phyloP scores from a whole-genome alignment of 2,888 invertebrate species.

The Myopa tessellatipennis region DNA sequence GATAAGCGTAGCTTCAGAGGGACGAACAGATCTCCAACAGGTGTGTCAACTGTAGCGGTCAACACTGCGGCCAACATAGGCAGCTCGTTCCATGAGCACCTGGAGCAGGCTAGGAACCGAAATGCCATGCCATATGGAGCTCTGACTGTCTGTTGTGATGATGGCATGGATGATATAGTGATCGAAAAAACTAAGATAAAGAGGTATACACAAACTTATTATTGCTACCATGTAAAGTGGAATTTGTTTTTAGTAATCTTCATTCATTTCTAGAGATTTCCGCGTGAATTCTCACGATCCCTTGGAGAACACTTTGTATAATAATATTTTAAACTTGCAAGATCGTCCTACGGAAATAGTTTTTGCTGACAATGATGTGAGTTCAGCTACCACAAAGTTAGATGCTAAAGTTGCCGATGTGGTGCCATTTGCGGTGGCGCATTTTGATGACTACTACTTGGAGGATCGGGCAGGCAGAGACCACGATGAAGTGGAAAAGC shows the following conservation, averaged over 20 bases:
- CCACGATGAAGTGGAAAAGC: constrained; percentile 49
- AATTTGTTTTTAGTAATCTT: neutral
- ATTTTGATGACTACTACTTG: constrained; percentile 54
- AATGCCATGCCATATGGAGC: neutral
- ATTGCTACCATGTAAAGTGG: neutral
- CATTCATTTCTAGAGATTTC: constrained; percentile 21
- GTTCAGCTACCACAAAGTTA: neutral
- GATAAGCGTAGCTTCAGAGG: constrained; percentile 39
- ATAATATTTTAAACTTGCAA: constrained; percentile 13
- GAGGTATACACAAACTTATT: neutral
- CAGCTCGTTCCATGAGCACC: no score
- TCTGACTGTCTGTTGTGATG: neutral
- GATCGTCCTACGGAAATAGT: neutral
- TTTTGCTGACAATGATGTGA: neutral
- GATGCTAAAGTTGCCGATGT: neutral
- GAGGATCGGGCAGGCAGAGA: constrained; percentile 53
- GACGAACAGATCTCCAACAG: constrained; percentile 8
- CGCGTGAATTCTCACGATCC: neutral
- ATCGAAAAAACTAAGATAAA: neutral
- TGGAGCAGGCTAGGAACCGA: neutral
- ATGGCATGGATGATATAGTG: neutral
- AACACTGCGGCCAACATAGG: neutral
- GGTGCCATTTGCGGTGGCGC: neutral
- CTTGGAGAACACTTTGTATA: neutral
- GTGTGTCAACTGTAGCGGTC: neutral